A percentile compares a stretch with the other conserved stretches of the same genome.
These are phyloP conservation scores for Periparus ater DNA, from an alignment of 2,797 vertebrate genomes.

Conservation along the genomic window DNA sequence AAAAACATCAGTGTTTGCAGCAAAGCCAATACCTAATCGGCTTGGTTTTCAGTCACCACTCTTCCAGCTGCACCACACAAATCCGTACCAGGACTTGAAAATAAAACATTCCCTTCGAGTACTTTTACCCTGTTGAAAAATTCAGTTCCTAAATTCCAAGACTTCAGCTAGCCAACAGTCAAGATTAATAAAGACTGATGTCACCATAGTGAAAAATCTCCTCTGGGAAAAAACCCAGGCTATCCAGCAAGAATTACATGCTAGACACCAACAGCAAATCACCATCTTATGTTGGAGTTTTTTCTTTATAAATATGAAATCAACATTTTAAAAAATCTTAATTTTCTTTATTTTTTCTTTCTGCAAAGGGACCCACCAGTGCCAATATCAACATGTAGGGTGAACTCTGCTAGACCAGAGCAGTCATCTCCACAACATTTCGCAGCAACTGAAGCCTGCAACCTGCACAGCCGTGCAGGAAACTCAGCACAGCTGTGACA, in stretches of 20 bases:
- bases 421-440: rapidly evolving
- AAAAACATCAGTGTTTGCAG: background rate
- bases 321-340: background rate
- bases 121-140: background rate
- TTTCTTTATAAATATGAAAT: background rate
- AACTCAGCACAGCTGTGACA: background rate
- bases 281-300: background rate
- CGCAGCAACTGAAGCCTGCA: background rate
- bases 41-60: background rate
- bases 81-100: background rate
- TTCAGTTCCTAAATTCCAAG: background rate
- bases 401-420: background rate
- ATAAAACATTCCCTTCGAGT: background rate
- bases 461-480: background rate
- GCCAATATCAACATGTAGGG: background rate
- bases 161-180: background rate
- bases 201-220: background rate
- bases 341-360: background rate
- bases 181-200: background rate
- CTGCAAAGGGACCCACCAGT: background rate
- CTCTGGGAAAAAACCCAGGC: background rate
- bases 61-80: background rate
- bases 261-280: background rate
- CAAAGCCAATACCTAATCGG: background rate
- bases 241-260: background rate